Evolutionary conservation across 2,113 vertebrate genomes (phyloP).

Genomic region (Isurus oxyrinchus): DNA sequence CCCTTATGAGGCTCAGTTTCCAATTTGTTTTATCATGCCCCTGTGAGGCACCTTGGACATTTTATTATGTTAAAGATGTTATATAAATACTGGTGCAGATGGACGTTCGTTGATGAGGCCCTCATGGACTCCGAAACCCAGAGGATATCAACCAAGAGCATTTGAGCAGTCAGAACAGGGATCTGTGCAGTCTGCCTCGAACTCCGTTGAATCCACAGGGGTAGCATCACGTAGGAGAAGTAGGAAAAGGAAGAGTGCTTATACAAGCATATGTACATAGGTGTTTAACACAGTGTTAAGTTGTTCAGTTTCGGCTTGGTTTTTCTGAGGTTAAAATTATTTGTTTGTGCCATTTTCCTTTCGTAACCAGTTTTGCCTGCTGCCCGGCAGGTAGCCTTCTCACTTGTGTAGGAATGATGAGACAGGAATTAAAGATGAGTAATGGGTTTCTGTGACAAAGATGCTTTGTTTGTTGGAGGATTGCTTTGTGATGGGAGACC

Average conservation of each 20-base stretch:
- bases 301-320: neutral
- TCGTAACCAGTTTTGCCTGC: neutral
- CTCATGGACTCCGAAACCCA: no score
- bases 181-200: neutral
- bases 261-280: neutral
- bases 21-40: no score
- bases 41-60: no score
- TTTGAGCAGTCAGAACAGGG: no score
- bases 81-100: no score
- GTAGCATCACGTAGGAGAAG: neutral
- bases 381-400: neutral
- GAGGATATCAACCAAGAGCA: no score
- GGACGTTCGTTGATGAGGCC: no score
- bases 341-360: neutral
- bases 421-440: neutral
- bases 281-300: neutral
- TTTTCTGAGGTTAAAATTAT: neutral
- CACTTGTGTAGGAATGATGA: neutral
- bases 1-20: no score
- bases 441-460: neutral
- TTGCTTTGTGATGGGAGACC: neutral
- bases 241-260: neutral
- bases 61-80: no score
- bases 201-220: no score
- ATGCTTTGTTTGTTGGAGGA: neutral